Evolutionary conservation across 2,888 invertebrate genomes (phyloP).

Genomic region (Diabrotica balteata): DNA sequence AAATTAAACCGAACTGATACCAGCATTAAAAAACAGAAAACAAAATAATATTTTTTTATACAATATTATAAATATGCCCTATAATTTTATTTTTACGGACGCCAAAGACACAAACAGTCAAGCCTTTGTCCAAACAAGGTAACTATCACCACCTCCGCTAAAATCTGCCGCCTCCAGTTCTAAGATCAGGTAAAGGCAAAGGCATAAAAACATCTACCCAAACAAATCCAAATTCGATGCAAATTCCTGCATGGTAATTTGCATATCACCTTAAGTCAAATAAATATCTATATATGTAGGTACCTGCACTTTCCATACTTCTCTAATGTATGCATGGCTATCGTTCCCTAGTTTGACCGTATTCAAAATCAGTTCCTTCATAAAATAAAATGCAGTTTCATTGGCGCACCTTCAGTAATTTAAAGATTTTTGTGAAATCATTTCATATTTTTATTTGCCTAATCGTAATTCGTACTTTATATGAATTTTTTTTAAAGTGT

Average conservation of each 20-base stretch:
- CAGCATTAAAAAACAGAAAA: no score
- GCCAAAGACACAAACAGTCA: constrained; percentile 39
- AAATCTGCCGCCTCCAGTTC: constrained; percentile 51
- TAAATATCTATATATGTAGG: background rate
- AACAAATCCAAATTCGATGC: constrained; percentile 28
- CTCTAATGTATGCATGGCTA: constrained; percentile 12
- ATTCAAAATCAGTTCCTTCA: constrained; percentile 1
- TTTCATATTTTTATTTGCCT: no score
- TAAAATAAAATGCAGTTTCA: constrained; percentile 5
- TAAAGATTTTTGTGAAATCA: no score
- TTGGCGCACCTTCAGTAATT: background rate
- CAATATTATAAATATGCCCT: no score
- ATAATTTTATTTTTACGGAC: background rate
- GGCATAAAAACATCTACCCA: constrained; percentile 38
- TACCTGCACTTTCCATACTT: constrained; percentile 29
- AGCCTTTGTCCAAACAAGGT: constrained; percentile 57
- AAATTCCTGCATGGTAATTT: constrained; percentile 29
- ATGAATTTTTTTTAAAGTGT: no score
- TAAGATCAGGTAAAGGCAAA: constrained; percentile 15
- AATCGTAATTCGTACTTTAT: no score
- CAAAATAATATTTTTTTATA: no score
- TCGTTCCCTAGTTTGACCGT: constrained; percentile 7
- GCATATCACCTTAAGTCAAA: constrained; percentile 26
- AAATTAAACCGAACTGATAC: no score
- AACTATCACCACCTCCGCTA: constrained; percentile 55